These are phyloP conservation scores for Zaprionus tsacasi DNA, from an alignment of 1,140 invertebrate genomes.

Conservation along the genomic window DNA sequence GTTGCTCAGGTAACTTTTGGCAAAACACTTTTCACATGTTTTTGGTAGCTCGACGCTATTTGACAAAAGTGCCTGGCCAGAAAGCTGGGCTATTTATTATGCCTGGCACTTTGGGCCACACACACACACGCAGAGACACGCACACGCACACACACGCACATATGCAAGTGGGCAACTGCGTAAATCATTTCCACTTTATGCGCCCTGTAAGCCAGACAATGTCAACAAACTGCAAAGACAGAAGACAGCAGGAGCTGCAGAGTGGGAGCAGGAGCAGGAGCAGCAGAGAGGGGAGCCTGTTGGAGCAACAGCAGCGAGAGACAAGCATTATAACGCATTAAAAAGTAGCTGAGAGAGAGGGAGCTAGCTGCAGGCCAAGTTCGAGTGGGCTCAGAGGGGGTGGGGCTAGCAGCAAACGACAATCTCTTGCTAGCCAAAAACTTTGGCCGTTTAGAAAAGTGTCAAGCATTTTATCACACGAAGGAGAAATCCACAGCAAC, in stretches of 20 bases:
- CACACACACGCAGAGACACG: constrained; percentile 29
- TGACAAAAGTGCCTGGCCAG: constrained; percentile 73
- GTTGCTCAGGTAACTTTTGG: constrained; percentile 40
- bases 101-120: constrained; percentile 49
- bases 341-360: constrained; percentile 53
- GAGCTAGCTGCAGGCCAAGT: not conserved
- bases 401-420: constrained; percentile 24
- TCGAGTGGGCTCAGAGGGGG: not conserved
- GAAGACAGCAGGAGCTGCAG: constrained; percentile 9
- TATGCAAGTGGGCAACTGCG: constrained; percentile 63
- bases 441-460: constrained; percentile 80
- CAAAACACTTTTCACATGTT: constrained; percentile 73
- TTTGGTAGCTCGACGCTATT: constrained; percentile 64
- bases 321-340: constrained; percentile 70
- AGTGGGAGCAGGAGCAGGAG: not conserved
- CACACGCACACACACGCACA: constrained; percentile 24
- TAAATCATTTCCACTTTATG: constrained; percentile 81
- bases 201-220: constrained; percentile 77
- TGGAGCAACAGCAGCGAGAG: constrained; percentile 16
- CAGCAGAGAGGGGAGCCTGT: no score
- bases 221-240: constrained; percentile 75
- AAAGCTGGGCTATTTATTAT: constrained; percentile 79
- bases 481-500: constrained; percentile 54
- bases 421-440: constrained; percentile 80
- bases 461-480: constrained; percentile 80